These are phyloP conservation scores for Oscheius sp. DNA, from an alignment of 1,140 invertebrate species.

Conservation along the genomic window DNA sequence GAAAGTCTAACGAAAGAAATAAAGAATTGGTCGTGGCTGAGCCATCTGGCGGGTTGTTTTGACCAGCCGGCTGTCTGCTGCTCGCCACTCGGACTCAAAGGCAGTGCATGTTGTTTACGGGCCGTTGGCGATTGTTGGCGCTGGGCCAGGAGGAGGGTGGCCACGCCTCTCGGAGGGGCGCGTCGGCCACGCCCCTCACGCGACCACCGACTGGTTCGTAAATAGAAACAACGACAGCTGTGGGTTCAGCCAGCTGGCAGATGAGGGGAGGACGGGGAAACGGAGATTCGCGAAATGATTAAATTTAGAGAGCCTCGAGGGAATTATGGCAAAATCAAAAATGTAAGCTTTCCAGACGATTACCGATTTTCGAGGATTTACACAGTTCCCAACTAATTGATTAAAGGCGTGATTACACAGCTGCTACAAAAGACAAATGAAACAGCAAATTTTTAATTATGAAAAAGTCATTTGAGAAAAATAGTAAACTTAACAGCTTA, in stretches of 20 bases:
- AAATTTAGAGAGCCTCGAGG: too few species aligned
- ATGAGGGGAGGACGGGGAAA: neutral
- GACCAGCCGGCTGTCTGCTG: neutral
- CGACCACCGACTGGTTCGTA: neutral
- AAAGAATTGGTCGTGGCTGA: neutral
- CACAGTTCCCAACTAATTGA: neutral
- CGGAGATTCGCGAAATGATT: too few species aligned
- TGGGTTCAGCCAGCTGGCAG: too few species aligned
- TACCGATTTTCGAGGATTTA: neutral
- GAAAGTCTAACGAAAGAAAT: neutral
- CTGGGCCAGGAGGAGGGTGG: neutral
- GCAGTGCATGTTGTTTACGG: neutral
- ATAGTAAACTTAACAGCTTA: too few species aligned
- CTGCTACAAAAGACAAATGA: too few species aligned
- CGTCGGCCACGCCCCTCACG: conserved; percentile 1
- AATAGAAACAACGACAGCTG: conserved; percentile 14
- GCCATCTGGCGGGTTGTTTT: neutral
- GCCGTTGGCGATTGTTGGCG: neutral
- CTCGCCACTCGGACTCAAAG: neutral
- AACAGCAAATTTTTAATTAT: too few species aligned
- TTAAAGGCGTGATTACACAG: neutral
- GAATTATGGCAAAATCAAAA: too few species aligned
- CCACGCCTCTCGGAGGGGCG: neutral
- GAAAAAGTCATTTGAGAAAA: too few species aligned
- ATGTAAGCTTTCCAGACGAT: too few species aligned